Evolutionary conservation across 2,797 vertebrate species (phyloP).

Genomic region (Acomys russatus): DNA sequence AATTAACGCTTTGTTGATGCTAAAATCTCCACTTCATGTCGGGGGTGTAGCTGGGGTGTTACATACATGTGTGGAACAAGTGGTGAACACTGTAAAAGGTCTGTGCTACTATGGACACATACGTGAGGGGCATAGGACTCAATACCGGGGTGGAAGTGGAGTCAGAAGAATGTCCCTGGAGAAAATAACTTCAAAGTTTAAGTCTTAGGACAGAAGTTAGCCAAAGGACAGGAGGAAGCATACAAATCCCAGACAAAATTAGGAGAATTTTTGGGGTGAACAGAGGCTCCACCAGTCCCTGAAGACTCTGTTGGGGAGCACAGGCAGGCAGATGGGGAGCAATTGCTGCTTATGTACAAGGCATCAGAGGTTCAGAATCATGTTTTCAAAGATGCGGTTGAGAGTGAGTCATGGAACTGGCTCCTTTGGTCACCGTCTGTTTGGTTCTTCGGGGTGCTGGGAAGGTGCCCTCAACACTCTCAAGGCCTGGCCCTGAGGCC

Average conservation of each 20-base stretch:
- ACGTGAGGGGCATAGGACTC: not conserved
- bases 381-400: not conserved
- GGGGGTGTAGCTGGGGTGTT: not conserved
- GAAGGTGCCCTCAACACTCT: not conserved
- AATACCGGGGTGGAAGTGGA: not conserved
- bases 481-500: not conserved
- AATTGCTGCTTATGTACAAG: not conserved
- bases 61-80: rapidly evolving
- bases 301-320: not conserved
- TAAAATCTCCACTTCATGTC: not conserved
- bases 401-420: not conserved
- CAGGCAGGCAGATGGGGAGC: not conserved
- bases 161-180: not conserved
- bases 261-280: not conserved
- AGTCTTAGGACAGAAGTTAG: not conserved
- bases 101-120: rapidly evolving
- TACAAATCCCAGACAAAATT: not conserved
- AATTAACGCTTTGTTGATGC: not conserved
- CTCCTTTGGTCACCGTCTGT: no score
- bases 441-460: not conserved
- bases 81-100: not conserved
- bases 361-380: not conserved
- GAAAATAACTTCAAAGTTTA: not conserved
- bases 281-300: not conserved
- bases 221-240: not conserved